phyloP scores from a whole-genome alignment of 2,113 vertebrate genomes.

The Poeciliopsis retropinna region DNA sequence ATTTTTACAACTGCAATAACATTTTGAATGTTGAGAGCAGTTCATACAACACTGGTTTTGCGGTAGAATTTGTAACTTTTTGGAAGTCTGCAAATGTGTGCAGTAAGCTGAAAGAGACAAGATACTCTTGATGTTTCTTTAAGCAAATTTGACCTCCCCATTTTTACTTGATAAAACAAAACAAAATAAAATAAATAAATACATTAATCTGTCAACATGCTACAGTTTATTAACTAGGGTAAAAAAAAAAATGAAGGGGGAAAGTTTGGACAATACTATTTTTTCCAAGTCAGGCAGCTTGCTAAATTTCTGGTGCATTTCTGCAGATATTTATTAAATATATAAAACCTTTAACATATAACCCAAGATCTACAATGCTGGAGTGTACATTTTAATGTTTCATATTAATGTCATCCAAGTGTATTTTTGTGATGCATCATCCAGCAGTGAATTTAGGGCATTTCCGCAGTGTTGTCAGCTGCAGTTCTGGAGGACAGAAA shows the following conservation, averaged over 20 bases:
- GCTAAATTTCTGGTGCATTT: not conserved
- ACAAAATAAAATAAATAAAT: no score
- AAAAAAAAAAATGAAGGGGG: not conserved
- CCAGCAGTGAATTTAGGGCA: slow-evolving; percentile 42
- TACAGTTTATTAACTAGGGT: no score
- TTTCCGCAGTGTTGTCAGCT: slow-evolving; percentile 26
- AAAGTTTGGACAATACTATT: not conserved
- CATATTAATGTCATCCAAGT: not conserved
- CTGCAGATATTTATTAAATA: not conserved
- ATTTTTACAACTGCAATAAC: no score
- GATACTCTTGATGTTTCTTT: no score
- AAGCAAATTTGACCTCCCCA: no score
- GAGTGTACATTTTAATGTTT: not conserved
- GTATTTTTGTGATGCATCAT: slow-evolving; percentile 18
- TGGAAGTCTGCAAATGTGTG: no score
- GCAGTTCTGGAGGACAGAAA: slow-evolving; percentile 43
- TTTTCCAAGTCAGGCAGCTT: not conserved
- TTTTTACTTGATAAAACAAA: no score
- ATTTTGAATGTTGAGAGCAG: no score
- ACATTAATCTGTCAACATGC: no score
- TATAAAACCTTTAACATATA: not conserved
- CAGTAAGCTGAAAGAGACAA: no score
- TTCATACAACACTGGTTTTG: no score
- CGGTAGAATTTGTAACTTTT: no score
- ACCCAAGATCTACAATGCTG: not conserved